These are phyloP conservation scores for Bucorvus abyssinicus DNA, from an alignment of 2,797 vertebrate species.

Conservation along the genomic window DNA sequence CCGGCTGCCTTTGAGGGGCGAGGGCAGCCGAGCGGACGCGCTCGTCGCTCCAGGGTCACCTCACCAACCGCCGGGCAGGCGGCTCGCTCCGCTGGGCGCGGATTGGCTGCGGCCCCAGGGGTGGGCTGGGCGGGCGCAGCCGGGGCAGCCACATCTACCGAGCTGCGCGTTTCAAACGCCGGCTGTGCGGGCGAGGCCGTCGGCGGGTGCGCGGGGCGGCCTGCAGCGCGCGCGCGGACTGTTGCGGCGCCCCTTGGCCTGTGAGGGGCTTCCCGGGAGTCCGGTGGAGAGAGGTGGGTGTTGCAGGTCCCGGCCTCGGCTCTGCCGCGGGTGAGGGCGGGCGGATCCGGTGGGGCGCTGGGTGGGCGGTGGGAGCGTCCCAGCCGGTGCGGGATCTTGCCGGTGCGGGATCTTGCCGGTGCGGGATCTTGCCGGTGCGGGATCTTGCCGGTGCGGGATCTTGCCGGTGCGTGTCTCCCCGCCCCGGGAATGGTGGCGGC, in stretches of 20 bases:
- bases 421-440: no score
- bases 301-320: neutral
- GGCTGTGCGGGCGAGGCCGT: neutral
- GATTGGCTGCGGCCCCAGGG: neutral
- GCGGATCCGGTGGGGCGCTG: neutral
- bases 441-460: no score
- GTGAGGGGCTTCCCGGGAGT: neutral
- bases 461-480: no score
- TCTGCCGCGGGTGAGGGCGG: neutral
- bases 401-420: no score
- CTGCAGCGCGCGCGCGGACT: neutral
- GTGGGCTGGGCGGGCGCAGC: neutral
- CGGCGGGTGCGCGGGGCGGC: neutral
- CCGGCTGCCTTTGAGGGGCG: neutral
- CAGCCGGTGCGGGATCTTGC: neutral
- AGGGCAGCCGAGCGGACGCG: neutral
- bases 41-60: no score
- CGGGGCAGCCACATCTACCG: neutral
- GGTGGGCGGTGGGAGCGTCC: neutral
- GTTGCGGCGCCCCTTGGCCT: neutral
- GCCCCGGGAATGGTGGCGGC: neutral
- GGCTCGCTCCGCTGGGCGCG: neutral
- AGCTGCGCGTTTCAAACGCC: conserved; percentile 38
- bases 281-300: neutral
- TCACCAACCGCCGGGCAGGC: neutral